Evolutionary conservation across 2,113 vertebrate species (phyloP).

Genomic region (Brachypodius melanocephalos): DNA sequence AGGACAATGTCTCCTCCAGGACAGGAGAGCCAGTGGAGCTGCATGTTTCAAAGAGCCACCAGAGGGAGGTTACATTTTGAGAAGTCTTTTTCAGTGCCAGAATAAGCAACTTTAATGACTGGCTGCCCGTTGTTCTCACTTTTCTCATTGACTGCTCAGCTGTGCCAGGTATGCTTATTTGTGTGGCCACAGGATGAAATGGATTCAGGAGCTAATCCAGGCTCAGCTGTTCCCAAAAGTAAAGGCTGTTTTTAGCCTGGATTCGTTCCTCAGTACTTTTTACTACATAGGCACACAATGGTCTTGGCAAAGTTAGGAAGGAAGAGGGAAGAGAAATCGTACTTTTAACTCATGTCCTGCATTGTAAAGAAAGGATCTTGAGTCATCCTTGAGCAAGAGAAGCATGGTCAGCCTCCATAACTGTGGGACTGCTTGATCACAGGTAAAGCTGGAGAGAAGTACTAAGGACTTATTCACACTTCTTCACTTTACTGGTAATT

Average conservation of each 20-base stretch:
- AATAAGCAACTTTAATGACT: background rate
- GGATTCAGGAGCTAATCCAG: background rate
- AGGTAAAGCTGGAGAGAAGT: background rate
- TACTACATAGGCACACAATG: background rate
- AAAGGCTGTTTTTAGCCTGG: background rate
- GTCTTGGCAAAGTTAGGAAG: background rate
- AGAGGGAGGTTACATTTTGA: background rate
- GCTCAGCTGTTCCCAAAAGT: background rate
- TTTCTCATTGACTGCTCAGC: background rate
- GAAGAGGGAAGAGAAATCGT: background rate
- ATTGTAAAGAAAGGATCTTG: accelerated
- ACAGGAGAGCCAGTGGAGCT: background rate
- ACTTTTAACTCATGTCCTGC: background rate
- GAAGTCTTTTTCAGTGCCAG: background rate
- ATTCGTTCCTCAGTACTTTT: background rate
- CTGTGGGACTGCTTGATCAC: background rate
- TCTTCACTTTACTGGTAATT: background rate
- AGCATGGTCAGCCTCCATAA: background rate
- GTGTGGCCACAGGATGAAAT: background rate
- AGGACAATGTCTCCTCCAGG: background rate
- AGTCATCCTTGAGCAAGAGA: background rate
- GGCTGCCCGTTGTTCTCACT: background rate
- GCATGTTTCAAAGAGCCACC: background rate
- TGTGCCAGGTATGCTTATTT: background rate
- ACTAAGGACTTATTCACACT: background rate